Percentiles rank a stretch among this genome's conserved stretches.
These are phyloP conservation scores for Steinernema carpocapsae DNA, from an alignment of 2,888 invertebrate species.

Conservation along the genomic window DNA sequence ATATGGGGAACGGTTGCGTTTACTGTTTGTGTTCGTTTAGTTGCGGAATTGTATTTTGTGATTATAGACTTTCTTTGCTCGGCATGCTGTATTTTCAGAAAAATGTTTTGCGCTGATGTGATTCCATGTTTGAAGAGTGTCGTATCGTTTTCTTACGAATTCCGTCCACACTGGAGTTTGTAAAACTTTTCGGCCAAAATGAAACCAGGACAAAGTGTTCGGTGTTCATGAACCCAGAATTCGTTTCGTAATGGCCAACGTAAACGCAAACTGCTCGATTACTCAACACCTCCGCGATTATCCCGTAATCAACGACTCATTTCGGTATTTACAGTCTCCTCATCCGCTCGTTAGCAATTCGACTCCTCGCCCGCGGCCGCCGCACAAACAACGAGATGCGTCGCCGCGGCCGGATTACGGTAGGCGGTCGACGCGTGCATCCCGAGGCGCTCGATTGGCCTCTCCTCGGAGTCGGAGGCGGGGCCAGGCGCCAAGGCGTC, in stretches of 20 bases:
- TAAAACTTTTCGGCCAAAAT: too few relatives aligned
- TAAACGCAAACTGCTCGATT: constrained; percentile 8
- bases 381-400: neutral
- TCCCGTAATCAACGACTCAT: neutral
- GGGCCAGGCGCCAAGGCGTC: constrained; percentile 14
- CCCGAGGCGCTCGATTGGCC: constrained; percentile 18
- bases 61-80: neutral
- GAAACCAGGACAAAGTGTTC: too few relatives aligned
- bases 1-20: constrained; percentile 3
- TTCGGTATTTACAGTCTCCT: constrained; percentile 10
- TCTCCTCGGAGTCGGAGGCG: neutral
- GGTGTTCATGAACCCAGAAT: too few relatives aligned
- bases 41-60: too few relatives aligned
- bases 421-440: neutral
- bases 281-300: neutral
- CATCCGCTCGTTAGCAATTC: neutral
- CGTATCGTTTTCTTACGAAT: too few relatives aligned
- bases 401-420: too few relatives aligned
- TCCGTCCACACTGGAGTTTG: too few relatives aligned
- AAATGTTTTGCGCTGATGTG: too few relatives aligned
- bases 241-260: too few relatives aligned
- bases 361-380: neutral
- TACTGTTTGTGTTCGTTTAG: neutral
- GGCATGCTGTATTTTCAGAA: neutral
- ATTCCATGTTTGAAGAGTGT: too few relatives aligned